phyloP scores from a whole-genome alignment of 2,888 invertebrate species.

The Dolichopus griseipennis region DNA sequence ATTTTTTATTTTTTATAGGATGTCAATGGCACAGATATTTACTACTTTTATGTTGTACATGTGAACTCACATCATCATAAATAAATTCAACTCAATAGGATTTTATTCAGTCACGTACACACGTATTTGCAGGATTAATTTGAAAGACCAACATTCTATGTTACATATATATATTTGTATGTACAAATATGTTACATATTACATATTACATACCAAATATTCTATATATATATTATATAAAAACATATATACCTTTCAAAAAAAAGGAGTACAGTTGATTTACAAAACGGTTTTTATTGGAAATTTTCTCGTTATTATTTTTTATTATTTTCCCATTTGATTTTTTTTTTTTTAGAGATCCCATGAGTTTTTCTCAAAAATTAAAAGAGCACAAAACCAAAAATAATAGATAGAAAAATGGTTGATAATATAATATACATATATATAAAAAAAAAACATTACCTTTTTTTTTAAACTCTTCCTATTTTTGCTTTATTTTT shows the following conservation, averaged over 20 bases:
- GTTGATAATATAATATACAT: not conserved
- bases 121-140: conserved; percentile 3
- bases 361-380: not conserved
- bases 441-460: not conserved
- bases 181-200: too few relatives aligned
- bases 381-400: not conserved
- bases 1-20: not conserved
- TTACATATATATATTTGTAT: too few relatives aligned
- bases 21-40: not conserved
- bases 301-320: not conserved
- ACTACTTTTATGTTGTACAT: not conserved
- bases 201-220: too few relatives aligned
- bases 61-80: conserved; percentile 1
- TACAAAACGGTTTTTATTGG: not conserved
- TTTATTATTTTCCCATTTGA: not conserved
- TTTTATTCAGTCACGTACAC: conserved; percentile 4
- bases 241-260: too few relatives aligned
- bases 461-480: not conserved
- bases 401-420: too few relatives aligned
- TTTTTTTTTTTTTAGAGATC: not conserved
- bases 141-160: not conserved
- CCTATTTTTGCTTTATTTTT: not conserved
- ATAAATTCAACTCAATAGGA: conserved; percentile 6
- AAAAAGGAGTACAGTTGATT: not conserved
- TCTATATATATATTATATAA: too few relatives aligned